phyloP scores from a whole-genome alignment of 2,888 invertebrate genomes.

The Nomada fucata region DNA sequence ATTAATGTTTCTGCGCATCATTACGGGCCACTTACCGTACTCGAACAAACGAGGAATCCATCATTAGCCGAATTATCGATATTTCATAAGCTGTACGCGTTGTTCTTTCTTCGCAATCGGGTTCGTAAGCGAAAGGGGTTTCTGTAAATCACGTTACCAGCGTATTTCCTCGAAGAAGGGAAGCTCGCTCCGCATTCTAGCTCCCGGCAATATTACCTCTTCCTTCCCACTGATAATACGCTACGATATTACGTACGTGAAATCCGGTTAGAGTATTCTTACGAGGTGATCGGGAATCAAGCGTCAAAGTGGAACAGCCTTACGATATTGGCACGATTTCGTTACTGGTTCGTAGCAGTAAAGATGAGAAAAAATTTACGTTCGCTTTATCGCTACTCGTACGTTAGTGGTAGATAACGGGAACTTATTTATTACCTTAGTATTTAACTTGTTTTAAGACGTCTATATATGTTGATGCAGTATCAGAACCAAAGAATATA shows the following conservation, averaged over 20 bases:
- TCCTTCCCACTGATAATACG: constrained; percentile 2
- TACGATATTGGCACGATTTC: background rate
- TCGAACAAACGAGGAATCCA: background rate
- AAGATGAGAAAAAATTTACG: background rate
- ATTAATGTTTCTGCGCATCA: background rate
- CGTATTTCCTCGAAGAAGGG: background rate
- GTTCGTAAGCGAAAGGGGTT: background rate
- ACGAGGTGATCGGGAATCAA: background rate
- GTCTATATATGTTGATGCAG: background rate
- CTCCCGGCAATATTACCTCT: constrained; percentile 29
- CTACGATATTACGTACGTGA: constrained; percentile 15
- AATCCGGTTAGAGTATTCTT: constrained; percentile 26
- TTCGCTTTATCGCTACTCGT: background rate
- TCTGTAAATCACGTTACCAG: background rate
- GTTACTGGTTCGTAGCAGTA: background rate
- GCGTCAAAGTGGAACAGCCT: background rate
- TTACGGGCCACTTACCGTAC: background rate
- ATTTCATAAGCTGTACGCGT: background rate
- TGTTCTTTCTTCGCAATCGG: background rate
- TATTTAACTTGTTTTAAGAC: background rate
- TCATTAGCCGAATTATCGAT: constrained; percentile 17
- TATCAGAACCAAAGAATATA: no score
- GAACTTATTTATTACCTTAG: background rate
- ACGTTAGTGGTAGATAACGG: background rate
- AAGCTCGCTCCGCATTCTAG: background rate